These are phyloP conservation scores for Ditylenchus dipsaci DNA, from an alignment of 1,140 invertebrate genomes.

Conservation along the genomic window DNA sequence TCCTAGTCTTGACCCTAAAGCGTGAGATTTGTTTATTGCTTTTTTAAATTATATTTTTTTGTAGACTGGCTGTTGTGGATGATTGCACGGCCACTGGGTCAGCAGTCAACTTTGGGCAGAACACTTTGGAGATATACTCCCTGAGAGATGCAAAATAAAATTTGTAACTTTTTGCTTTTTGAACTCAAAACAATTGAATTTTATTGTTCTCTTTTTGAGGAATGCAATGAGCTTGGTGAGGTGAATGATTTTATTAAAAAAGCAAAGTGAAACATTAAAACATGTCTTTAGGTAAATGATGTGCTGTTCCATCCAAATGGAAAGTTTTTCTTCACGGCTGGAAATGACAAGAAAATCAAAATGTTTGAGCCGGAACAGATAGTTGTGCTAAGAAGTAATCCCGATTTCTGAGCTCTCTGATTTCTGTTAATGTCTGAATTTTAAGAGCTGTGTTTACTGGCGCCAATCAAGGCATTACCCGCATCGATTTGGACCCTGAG, in stretches of 20 bases:
- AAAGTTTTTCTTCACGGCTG: constrained; percentile 38
- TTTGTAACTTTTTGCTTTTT: constrained; percentile 20
- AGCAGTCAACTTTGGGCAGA: constrained; percentile 13
- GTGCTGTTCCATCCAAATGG: constrained; percentile 38
- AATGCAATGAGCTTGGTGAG: constrained; percentile 42
- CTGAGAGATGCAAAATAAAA: constrained; percentile 34
- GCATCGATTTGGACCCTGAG: constrained; percentile 33
- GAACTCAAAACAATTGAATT: neutral
- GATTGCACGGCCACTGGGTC: neutral
- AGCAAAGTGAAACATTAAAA: no score
- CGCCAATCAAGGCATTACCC: constrained; percentile 38
- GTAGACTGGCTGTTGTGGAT: constrained; percentile 18
- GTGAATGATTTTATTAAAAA: constrained; percentile 39
- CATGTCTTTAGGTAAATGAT: constrained; percentile 46
- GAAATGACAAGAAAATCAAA: constrained; percentile 40
- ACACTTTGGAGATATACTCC: constrained; percentile 30
- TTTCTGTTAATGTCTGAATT: no score
- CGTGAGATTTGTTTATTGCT: constrained; percentile 20
- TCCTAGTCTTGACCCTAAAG: constrained; percentile 17
- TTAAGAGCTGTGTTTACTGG: constrained; percentile 29
- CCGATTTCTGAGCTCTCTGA: no score
- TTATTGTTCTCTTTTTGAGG: constrained; percentile 27
- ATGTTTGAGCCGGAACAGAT: constrained; percentile 30
- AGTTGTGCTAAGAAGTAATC: constrained; percentile 25
- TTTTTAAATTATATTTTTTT: constrained; percentile 16